Evolutionary conservation across 2,888 invertebrate species (phyloP).

Genomic region (Mesopsocus fuscifrons): DNA sequence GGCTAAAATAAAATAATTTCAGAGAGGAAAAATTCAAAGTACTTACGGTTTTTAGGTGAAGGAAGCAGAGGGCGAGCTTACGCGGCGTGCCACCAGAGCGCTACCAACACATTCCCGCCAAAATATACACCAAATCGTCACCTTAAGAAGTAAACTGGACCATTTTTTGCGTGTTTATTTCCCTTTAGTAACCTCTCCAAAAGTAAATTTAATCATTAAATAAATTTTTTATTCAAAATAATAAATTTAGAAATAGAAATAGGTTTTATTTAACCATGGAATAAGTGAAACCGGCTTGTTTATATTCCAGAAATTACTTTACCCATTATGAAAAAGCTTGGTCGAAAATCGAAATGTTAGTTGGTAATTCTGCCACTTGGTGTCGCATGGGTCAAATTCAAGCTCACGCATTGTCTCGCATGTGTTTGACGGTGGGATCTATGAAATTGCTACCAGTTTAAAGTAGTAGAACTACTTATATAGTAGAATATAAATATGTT

Average conservation of each 20-base stretch:
- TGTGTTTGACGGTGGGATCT: too few species aligned
- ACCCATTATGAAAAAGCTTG: neutral
- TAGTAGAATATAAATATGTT: too few species aligned
- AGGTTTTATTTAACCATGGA: neutral
- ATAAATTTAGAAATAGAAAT: neutral
- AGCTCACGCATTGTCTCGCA: neutral
- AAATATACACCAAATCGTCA: neutral
- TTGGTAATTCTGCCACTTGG: neutral
- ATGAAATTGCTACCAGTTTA: too few species aligned
- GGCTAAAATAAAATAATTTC: constrained; percentile 12
- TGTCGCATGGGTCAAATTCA: neutral
- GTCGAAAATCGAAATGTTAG: neutral
- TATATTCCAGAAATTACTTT: neutral
- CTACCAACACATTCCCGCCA: constrained; percentile 11
- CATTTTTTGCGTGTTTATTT: constrained; percentile 3
- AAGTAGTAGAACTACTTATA: too few species aligned
- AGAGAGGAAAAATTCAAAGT: constrained; percentile 3
- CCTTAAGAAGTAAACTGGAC: constrained; percentile 5
- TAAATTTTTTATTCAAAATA: too few species aligned
- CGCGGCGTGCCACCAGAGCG: constrained; percentile 13
- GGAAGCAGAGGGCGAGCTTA: constrained; percentile 12
- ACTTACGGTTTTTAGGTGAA: constrained; percentile 11
- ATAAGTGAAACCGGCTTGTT: too few species aligned
- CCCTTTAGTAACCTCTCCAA: too few species aligned
- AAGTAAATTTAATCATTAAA: too few species aligned